These are phyloP conservation scores for Amiota mariae DNA, from an alignment of 2,888 invertebrate genomes.

Conservation along the genomic window DNA sequence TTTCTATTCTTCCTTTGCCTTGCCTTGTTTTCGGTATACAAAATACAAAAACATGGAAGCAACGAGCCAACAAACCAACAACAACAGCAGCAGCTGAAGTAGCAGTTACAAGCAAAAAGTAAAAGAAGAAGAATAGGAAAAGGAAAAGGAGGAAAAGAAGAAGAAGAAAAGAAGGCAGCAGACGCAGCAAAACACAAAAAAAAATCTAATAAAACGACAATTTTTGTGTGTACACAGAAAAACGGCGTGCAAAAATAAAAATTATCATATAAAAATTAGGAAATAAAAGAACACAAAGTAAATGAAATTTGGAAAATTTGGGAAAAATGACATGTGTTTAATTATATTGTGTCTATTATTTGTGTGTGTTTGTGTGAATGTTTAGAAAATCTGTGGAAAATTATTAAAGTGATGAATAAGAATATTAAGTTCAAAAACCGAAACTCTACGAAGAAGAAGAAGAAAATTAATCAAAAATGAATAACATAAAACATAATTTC, in stretches of 20 bases:
- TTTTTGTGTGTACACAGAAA: slow-evolving; percentile 11
- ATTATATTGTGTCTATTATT: background rate
- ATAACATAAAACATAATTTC: background rate
- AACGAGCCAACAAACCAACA: too few relatives aligned
- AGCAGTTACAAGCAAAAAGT: too few relatives aligned
- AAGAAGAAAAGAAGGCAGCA: slow-evolving; percentile 6
- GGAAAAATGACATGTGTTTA: background rate
- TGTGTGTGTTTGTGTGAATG: background rate
- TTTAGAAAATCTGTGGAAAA: background rate
- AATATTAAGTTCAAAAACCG: background rate
- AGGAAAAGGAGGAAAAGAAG: background rate
- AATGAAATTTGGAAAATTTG: slow-evolving; percentile 11
- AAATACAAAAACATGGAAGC: too few relatives aligned
- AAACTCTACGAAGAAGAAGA: background rate
- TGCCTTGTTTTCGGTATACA: too few relatives aligned
- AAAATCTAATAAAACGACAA: slow-evolving; percentile 17
- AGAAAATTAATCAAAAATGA: background rate
- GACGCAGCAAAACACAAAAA: slow-evolving; percentile 21
- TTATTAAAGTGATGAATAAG: background rate
- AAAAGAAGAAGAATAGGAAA: too few relatives aligned
- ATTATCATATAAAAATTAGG: background rate
- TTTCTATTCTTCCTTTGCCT: too few relatives aligned
- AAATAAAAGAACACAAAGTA: slow-evolving; percentile 2
- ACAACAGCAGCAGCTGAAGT: background rate
- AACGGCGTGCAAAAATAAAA: slow-evolving; percentile 1